Evolutionary conservation across 2,888 invertebrate species (phyloP).

Genomic region (Pseudeuparius sepicola): DNA sequence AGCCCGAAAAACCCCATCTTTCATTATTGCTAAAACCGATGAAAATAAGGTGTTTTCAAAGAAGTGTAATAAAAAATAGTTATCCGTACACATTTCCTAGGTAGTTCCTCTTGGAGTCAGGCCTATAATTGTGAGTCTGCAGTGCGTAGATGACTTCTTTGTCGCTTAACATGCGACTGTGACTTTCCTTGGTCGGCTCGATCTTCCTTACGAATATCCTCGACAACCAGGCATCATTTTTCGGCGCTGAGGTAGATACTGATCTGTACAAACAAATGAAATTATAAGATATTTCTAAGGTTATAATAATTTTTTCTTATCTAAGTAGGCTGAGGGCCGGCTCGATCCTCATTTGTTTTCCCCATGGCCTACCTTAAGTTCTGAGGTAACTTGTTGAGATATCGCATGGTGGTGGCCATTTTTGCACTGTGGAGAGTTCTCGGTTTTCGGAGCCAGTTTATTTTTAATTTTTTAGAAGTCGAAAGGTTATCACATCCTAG

Average conservation of each 20-base stretch:
- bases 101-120: slow-evolving; percentile 80
- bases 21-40: too few species aligned
- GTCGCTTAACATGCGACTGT: slow-evolving; percentile 92
- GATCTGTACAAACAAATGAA: slow-evolving; percentile 24
- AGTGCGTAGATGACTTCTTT: slow-evolving; percentile 93
- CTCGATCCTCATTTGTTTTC: background rate
- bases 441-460: slow-evolving; percentile 14
- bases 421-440: slow-evolving; percentile 19
- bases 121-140: slow-evolving; percentile 89
- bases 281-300: background rate
- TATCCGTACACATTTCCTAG: slow-evolving; percentile 88
- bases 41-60: too few species aligned
- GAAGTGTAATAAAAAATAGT: too few species aligned
- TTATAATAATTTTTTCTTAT: background rate
- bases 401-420: slow-evolving; percentile 34
- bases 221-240: slow-evolving; percentile 74
- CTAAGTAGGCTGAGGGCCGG: background rate
- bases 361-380: slow-evolving; percentile 32
- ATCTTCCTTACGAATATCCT: slow-evolving; percentile 83
- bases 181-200: slow-evolving; percentile 91
- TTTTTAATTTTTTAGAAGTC: slow-evolving; percentile 28
- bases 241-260: slow-evolving; percentile 35
- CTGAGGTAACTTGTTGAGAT: slow-evolving; percentile 28
- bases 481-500: slow-evolving; percentile 30
- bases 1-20: too few species aligned